Evolutionary conservation across 2,888 invertebrate species (phyloP).

Genomic region (Teleogryllus oceanicus): DNA sequence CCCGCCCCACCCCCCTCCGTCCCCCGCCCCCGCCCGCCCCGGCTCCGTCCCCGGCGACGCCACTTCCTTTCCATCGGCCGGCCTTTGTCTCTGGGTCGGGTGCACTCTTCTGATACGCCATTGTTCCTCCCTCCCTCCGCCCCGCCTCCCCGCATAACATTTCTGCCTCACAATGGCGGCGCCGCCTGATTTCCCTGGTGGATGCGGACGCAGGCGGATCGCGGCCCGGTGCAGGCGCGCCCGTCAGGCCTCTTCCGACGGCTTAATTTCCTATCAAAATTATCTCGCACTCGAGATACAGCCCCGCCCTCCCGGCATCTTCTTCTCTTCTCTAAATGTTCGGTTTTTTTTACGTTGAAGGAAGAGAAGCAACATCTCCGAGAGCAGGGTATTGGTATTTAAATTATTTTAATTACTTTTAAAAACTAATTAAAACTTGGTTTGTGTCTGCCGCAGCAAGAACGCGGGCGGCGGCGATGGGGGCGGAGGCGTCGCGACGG

Average conservation of each 20-base stretch:
- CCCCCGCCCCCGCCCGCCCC: no score
- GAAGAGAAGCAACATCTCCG: background rate
- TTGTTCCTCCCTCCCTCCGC: background rate
- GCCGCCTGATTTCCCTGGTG: slow-evolving; percentile 9
- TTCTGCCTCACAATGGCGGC: background rate
- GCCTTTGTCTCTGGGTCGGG: background rate
- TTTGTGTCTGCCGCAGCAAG: background rate
- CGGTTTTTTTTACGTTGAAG: background rate
- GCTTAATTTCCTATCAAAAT: slow-evolving; percentile 18
- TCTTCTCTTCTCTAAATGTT: background rate
- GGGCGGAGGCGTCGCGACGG: background rate
- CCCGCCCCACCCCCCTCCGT: no score
- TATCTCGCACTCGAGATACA: background rate
- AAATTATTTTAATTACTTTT: slow-evolving; percentile 10
- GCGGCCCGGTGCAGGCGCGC: background rate
- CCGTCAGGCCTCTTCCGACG: background rate
- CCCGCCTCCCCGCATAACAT: background rate
- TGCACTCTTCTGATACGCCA: slow-evolving; percentile 11
- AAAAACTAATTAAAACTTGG: background rate
- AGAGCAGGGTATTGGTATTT: slow-evolving; percentile 6
- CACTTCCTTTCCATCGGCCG: background rate
- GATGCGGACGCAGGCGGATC: background rate
- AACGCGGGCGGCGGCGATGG: background rate
- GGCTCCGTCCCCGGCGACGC: background rate
- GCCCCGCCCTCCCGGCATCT: background rate